Conservation (phyloP, 1,140 invertebrate genomes). For the Scaptomyza pallida region DNA sequence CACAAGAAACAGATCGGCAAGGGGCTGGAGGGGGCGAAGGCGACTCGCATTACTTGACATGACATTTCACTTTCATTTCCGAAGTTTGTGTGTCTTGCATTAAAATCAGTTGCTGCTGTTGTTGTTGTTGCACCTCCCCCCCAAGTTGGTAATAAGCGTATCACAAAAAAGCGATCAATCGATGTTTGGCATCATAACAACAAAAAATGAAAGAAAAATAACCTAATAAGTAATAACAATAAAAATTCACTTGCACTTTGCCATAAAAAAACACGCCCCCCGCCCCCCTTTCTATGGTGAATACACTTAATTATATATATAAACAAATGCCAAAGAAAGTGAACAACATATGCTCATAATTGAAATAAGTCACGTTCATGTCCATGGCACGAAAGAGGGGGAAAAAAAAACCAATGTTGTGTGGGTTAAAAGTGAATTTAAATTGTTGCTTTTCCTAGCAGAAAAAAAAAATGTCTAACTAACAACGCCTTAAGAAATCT, state of each 20-base stretch:
- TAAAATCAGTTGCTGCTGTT: conserved; percentile 58
- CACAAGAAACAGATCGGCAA: conserved; percentile 33
- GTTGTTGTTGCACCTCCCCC: conserved; percentile 27
- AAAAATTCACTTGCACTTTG: conserved; percentile 41
- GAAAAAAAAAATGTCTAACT: too few species aligned
- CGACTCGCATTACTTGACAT: conserved; percentile 61
- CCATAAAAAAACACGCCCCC: conserved; percentile 17
- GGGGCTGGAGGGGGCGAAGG: background rate
- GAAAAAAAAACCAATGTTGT: conserved; percentile 23
- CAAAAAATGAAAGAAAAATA: conserved; percentile 2
- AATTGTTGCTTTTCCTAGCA: conserved; percentile 12
- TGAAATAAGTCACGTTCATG: conserved; percentile 67
- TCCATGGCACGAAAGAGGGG: conserved; percentile 29
- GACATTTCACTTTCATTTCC: conserved; percentile 82
- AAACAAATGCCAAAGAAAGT: conserved; percentile 59
- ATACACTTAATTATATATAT: conserved; percentile 25
- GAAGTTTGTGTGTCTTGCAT: conserved; percentile 75
- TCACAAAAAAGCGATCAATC: conserved; percentile 60
- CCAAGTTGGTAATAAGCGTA: conserved; percentile 36
- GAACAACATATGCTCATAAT: conserved; percentile 35
- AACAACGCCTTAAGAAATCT: too few species aligned
- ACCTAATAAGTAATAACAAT: conserved; percentile 13
- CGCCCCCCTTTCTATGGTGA: conserved; percentile 8
- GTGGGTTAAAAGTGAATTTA: conserved; percentile 40
- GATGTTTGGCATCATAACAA: conserved; percentile 14